phyloP scores from a whole-genome alignment of 1,140 invertebrate genomes.

The Drosophila sproati region DNA sequence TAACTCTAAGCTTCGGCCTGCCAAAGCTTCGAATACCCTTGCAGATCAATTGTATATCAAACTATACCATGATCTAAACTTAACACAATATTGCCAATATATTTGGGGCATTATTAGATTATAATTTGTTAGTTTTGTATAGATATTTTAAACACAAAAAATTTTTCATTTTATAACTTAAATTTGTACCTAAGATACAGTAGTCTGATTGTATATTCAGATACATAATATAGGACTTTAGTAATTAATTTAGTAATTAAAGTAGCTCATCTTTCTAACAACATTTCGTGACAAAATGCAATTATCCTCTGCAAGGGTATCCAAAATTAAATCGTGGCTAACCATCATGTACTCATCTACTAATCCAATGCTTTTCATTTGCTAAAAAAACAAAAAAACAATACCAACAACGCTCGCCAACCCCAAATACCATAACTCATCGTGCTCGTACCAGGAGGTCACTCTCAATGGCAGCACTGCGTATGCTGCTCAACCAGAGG shows the following conservation, averaged over 20 bases:
- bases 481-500: conserved; percentile 43
- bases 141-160: too few species aligned
- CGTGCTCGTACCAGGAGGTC: conserved; percentile 63
- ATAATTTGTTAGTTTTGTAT: too few species aligned
- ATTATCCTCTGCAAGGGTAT: background rate
- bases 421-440: conserved; percentile 49
- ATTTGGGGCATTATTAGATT: too few species aligned
- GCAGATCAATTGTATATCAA: background rate
- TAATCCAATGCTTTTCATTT: conserved; percentile 81
- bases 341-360: conserved; percentile 71
- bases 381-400: conserved; percentile 35
- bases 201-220: too few species aligned
- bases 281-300: too few species aligned
- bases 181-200: too few species aligned
- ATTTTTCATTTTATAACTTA: too few species aligned
- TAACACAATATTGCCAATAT: too few species aligned
- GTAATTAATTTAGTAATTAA: too few species aligned
- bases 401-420: conserved; percentile 14
- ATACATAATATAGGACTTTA: too few species aligned
- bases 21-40: background rate
- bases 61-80: too few species aligned
- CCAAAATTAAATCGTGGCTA: conserved; percentile 10
- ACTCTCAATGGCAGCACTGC: conserved; percentile 64
- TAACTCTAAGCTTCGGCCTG: background rate
- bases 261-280: too few species aligned